Evolutionary conservation across 2,113 vertebrate species (phyloP), one percentile per base, ranked within the genome.

Genomic region (Noctilio leporinus): DNA sequence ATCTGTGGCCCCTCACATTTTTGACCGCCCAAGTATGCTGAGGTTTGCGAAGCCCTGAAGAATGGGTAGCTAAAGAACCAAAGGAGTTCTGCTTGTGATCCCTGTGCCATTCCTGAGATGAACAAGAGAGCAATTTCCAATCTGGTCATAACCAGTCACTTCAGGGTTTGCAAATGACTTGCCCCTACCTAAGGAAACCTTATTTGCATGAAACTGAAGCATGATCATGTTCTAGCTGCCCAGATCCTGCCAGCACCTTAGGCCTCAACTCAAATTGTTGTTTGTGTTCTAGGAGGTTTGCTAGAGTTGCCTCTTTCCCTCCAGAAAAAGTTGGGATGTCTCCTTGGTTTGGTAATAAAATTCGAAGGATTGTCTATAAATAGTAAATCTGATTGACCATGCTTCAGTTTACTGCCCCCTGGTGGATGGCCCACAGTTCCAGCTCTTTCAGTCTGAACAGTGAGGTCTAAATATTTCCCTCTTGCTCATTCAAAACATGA

Each of bases 351-450:
- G 55, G n/a, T 59, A 86, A 91, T 89, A 83, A 93, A 81, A 91
- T 92, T 11, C 65, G 51, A 73, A 94, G 38, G 0, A 0, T 85
- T 83, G 4, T 40, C 47, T 70, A 30, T 33, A 55, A 43, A 75
- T 35, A 57, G 43, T 43, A 59, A 89, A 33, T 72, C n/a, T 26
- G 16, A 30, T 28, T 57, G 92, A 33, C 95, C 84, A 51, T 4
- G 12, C 90, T 97, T 95, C 78, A 12, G 64, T 82, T 84, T 93
- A 95, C 87, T 95, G 96, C 84, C 96, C 95, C 93, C 97, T 97
- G 88, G 85, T 95, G 97, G 95, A 80, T 57, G 14, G 20, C 72
- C 33, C 26, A 8, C 17, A 57, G 70, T n/a, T 73, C 47, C 26
- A 73, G 28, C 72, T 92, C 40, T 24, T 73, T 89, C 33, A 33